Conservation (phyloP, 2,113 vertebrate species). For the Pavo muticus region DNA sequence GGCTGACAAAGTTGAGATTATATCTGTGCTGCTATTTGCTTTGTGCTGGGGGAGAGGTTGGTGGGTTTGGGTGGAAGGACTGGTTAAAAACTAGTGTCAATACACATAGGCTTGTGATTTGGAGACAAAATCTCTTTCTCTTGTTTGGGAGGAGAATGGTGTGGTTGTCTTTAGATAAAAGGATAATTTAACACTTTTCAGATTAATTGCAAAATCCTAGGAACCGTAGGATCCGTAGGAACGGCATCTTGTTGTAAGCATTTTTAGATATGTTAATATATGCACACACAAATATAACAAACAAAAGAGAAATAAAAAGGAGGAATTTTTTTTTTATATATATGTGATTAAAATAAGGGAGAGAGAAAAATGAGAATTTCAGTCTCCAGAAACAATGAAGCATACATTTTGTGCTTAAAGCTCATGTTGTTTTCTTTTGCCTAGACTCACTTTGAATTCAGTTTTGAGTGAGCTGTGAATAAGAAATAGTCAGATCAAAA, state of each 20-base stretch:
- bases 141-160: fast-evolving
- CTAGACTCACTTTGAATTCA: not conserved
- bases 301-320: not conserved
- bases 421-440: not conserved
- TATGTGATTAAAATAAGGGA: not conserved
- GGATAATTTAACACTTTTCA: not conserved
- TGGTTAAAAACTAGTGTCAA: not conserved
- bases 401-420: not conserved
- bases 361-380: not conserved
- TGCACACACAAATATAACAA: fast-evolving
- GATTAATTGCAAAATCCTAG: not conserved
- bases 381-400: not conserved
- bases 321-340: not conserved
- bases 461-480: not conserved
- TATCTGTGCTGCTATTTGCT: not conserved
- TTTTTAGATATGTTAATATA: not conserved
- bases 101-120: fast-evolving
- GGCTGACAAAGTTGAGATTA: not conserved
- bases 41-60: not conserved
- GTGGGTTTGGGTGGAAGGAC: not conserved
- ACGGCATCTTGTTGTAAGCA: fast-evolving
- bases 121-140: not conserved
- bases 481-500: not conserved
- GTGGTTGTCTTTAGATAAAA: fast-evolving
- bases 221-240: not conserved